These are phyloP conservation scores for Salvator merianae DNA, from an alignment of 2,113 vertebrate genomes.

Conservation along the genomic window DNA sequence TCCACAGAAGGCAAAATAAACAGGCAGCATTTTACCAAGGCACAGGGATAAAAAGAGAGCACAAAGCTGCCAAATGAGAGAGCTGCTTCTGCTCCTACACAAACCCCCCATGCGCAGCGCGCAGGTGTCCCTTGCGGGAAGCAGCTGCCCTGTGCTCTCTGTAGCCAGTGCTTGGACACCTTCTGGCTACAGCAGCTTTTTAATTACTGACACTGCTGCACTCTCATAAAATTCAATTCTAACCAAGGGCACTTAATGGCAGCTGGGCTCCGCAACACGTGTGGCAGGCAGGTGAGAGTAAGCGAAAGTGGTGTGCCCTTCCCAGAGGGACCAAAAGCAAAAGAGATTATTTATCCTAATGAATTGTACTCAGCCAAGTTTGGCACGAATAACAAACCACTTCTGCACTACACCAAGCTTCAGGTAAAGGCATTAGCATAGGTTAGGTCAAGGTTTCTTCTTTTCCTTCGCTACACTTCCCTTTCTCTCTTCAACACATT, in stretches of 20 bases:
- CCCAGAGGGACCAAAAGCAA: background rate
- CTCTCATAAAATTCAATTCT: conserved; percentile 60
- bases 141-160: conserved; percentile 9
- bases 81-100: background rate
- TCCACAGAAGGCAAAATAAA: background rate
- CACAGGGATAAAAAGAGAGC: background rate
- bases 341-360: background rate
- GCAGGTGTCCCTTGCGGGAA: conserved; percentile 1
- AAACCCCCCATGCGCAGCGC: background rate
- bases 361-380: fast-evolving
- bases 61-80: background rate
- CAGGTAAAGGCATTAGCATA: background rate
- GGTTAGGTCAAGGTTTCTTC: background rate
- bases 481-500: background rate
- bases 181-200: conserved; percentile 48
- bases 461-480: background rate
- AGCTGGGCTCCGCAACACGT: conserved; percentile 46
- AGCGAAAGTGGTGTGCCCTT: background rate
- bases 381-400: conserved; percentile 3
- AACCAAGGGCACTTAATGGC: conserved; percentile 60
- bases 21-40: background rate
- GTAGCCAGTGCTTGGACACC: conserved; percentile 26
- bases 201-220: conserved; percentile 67
- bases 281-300: conserved; percentile 36
- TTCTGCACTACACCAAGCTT: fast-evolving